Evolutionary conservation across 64 coral and sea anemone genomes (phyloP).

Genomic region (Dendrophyllia cribrosa): DNA sequence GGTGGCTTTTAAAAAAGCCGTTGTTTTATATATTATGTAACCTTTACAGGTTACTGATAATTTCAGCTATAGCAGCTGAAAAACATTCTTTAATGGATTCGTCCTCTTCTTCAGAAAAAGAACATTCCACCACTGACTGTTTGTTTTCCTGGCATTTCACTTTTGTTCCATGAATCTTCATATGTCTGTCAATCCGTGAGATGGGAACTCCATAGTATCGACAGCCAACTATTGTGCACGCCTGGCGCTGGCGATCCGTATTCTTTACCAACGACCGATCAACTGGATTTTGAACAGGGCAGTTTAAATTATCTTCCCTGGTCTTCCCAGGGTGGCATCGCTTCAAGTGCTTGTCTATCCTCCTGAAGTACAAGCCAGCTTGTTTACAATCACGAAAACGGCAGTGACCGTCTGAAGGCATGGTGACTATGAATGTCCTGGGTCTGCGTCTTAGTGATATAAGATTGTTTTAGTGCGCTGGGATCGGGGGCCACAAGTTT

Average conservation of each 20-base stretch:
- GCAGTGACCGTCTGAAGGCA: conserved; percentile 1
- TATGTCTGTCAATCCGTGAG: neutral
- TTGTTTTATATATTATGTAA: neutral
- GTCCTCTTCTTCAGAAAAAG: neutral
- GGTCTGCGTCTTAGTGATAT: too few relatives aligned
- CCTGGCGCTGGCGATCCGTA: neutral
- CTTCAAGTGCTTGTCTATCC: conserved; percentile 35
- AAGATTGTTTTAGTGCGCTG: neutral
- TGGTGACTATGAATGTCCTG: neutral
- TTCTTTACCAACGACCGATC: neutral
- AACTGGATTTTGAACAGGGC: neutral
- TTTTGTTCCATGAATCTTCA: conserved; percentile 4
- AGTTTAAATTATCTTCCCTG: neutral
- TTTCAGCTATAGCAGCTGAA: neutral
- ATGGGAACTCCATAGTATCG: conserved; percentile 19
- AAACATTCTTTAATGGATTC: neutral
- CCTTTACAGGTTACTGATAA: neutral
- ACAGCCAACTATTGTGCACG: conserved; percentile 3
- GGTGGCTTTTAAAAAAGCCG: conserved; percentile 12
- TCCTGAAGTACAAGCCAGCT: conserved; percentile 35
- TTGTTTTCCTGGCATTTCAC: neutral
- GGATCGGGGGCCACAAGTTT: neutral
- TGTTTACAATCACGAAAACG: conserved; percentile 7
- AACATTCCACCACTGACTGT: neutral
- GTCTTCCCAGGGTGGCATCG: conserved; percentile 11